Evolutionary conservation across 2,888 invertebrate genomes (phyloP).

Genomic region (Drosophila affinis): DNA sequence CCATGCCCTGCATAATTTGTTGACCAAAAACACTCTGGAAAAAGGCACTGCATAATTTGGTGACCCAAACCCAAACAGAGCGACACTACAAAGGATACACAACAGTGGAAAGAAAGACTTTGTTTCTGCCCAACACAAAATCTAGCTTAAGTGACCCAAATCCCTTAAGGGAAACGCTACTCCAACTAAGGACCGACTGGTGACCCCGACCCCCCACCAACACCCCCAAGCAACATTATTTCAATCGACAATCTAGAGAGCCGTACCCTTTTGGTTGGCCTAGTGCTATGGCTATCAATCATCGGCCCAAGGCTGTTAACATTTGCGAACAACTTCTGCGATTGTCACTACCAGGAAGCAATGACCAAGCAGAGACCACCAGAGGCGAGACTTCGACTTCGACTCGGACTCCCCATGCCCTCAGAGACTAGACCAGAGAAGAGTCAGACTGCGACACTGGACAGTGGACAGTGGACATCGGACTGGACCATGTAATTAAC

Average conservation of each 20-base stretch:
- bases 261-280: conserved; percentile 12
- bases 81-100: not conserved
- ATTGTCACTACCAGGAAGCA: conserved; percentile 76
- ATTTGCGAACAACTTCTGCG: conserved; percentile 51
- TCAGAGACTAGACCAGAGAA: conserved; percentile 66
- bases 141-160: not conserved
- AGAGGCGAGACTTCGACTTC: conserved; percentile 49
- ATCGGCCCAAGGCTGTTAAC: conserved; percentile 50
- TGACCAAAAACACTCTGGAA: not conserved
- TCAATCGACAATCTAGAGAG: not conserved
- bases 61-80: not conserved
- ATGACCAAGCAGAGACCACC: conserved; percentile 76
- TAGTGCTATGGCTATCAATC: conserved; percentile 73
- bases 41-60: not conserved
- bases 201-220: not conserved
- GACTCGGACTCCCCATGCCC: conserved; percentile 55
- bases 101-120: not conserved
- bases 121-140: not conserved
- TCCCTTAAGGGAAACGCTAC: not conserved
- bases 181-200: not conserved
- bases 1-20: not conserved
- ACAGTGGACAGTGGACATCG: conserved; percentile 14
- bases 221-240: not conserved
- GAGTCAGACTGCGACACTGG: conserved; percentile 29
- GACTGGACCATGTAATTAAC: conserved; percentile 72